Percentiles rank a stretch among this genome's conserved stretches.
These are phyloP conservation scores for Acleris holmiana DNA, from an alignment of 2,888 invertebrate species.

Conservation along the genomic window DNA sequence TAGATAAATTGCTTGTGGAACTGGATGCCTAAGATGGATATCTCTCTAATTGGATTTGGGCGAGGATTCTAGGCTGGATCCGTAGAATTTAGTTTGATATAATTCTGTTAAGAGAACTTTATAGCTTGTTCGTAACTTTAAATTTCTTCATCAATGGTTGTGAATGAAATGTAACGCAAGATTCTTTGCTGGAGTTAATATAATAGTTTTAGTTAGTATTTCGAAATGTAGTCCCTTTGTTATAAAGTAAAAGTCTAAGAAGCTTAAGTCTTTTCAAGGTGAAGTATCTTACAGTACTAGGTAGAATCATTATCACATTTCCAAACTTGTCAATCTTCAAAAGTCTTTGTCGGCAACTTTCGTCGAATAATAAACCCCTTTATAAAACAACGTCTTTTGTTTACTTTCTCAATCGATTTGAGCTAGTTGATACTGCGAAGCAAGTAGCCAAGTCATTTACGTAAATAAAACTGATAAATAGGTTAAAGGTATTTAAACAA, in stretches of 20 bases:
- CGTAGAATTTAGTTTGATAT: slow-evolving; percentile 27
- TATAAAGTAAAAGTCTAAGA: not conserved
- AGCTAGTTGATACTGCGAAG: slow-evolving; percentile 25
- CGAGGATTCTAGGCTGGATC: slow-evolving; percentile 42
- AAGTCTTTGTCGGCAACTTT: slow-evolving; percentile 21
- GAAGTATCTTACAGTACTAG: slow-evolving; percentile 12
- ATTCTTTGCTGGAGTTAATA: no score
- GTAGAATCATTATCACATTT: slow-evolving; percentile 28
- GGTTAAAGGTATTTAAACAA: not conserved
- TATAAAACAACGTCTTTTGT: slow-evolving; percentile 26
- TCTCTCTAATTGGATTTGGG: slow-evolving; percentile 59
- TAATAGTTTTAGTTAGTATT: no score
- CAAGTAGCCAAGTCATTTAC: slow-evolving; percentile 10
- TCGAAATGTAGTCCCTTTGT: no score
- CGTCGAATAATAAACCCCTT: slow-evolving; percentile 25
- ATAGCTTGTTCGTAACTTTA: slow-evolving; percentile 13
- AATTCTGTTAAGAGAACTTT: slow-evolving; percentile 19
- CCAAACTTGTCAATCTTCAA: slow-evolving; percentile 25
- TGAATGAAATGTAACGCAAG: not conserved
- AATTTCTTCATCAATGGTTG: not conserved
- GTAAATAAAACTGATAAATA: not conserved
- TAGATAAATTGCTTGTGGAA: slow-evolving; percentile 39
- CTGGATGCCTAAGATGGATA: slow-evolving; percentile 39
- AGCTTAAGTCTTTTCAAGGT: slow-evolving; percentile 5
- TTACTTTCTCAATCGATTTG: slow-evolving; percentile 28